Evolutionary conservation across 1,140 invertebrate species (phyloP).

Genomic region (Dreissena rostriformis): DNA sequence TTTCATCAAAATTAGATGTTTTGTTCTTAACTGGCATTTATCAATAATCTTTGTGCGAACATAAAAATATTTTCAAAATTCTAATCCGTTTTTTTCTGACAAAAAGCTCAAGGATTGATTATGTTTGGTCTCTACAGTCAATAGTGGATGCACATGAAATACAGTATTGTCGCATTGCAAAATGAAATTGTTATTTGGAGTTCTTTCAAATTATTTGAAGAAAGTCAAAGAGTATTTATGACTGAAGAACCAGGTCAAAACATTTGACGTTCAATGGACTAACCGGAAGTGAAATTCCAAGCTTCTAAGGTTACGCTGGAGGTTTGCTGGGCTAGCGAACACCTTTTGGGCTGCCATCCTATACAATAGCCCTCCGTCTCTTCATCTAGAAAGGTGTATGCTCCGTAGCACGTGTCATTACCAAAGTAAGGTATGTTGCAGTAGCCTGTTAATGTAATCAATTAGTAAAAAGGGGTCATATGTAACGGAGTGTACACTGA

Average conservation of each 20-base stretch:
- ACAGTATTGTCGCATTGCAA: neutral
- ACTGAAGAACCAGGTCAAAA: neutral
- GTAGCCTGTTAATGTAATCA: neutral
- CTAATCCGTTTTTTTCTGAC: no score
- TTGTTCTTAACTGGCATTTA: no score
- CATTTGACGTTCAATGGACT: neutral
- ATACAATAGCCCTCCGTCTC: constrained; percentile 5
- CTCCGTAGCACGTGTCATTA: neutral
- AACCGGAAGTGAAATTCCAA: constrained; percentile 28
- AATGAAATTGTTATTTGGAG: neutral
- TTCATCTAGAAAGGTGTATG: constrained; percentile 2
- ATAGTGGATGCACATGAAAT: neutral
- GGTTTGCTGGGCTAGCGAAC: neutral
- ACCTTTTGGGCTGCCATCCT: neutral
- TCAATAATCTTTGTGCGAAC: no score
- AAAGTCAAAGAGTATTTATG: neutral
- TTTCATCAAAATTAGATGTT: no score
- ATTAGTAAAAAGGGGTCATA: neutral
- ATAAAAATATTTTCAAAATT: no score
- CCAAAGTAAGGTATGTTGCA: constrained; percentile 36
- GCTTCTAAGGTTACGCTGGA: neutral
- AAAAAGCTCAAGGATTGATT: no score
- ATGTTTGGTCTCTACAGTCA: no score
- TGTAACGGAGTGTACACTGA: neutral
- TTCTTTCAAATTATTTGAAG: neutral